Percentiles rank a stretch among this genome's conserved stretches.
These are phyloP conservation scores for Dromiciops gliroides DNA, from an alignment of 2,113 vertebrate genomes.

Conservation along the genomic window DNA sequence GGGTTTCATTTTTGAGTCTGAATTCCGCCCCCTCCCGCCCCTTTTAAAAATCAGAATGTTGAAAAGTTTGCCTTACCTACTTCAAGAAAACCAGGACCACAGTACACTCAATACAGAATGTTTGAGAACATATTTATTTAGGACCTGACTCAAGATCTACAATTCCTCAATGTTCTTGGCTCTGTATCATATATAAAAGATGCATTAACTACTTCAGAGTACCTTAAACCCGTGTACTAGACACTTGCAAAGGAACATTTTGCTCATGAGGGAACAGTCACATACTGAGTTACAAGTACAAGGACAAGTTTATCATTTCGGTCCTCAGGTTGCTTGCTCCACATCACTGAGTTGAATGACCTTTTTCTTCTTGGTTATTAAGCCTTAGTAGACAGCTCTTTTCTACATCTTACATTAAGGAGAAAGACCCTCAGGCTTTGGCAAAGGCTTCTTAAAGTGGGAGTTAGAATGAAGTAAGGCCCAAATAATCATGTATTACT, in stretches of 20 bases:
- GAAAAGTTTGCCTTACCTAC: conserved; percentile 30
- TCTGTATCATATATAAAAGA: conserved; percentile 5
- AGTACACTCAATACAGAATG: neutral
- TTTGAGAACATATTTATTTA: conserved; percentile 65
- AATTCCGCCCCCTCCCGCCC: neutral
- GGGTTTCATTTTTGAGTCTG: neutral
- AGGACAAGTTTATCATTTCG: neutral
- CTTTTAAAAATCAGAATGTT: conserved; percentile 36
- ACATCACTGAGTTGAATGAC: neutral
- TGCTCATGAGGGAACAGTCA: conserved; percentile 6
- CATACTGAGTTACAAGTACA: neutral
- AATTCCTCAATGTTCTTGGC: neutral
- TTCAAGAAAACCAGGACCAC: conserved; percentile 16
- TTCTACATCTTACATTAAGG: neutral
- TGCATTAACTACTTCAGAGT: conserved; percentile 56
- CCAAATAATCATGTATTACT: neutral
- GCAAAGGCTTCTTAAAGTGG: neutral
- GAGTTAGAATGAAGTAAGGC: neutral
- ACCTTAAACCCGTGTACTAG: conserved; percentile 25
- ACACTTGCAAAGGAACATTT: conserved; percentile 21
- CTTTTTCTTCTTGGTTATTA: neutral
- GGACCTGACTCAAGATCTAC: conserved; percentile 48
- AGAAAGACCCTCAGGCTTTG: neutral
- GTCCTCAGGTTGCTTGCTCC: neutral
- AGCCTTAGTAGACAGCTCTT: neutral